Percentiles rank a stretch among this genome's conserved stretches.
Evolutionary conservation across 2,797 vertebrate genomes (phyloP).

Genomic region (Lepus townsendii): DNA sequence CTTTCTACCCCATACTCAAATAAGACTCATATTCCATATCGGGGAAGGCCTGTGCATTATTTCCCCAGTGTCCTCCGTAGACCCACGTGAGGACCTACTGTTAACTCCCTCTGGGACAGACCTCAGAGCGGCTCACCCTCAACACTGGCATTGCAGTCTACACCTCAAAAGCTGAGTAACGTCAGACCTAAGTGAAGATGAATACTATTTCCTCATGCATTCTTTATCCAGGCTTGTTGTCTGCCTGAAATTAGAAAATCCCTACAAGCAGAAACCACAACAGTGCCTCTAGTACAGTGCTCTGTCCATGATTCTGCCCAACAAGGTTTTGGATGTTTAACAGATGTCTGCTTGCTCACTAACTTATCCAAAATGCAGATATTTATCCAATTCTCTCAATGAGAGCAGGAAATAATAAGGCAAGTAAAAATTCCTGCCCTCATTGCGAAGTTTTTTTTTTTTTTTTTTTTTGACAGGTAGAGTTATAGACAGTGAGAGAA

Average conservation of each 20-base stretch:
- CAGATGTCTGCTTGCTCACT: background rate
- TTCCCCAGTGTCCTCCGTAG: background rate
- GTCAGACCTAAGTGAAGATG: background rate
- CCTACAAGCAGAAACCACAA: background rate
- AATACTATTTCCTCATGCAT: background rate
- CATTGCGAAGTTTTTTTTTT: background rate
- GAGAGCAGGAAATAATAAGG: constrained; percentile 28
- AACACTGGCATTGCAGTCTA: background rate
- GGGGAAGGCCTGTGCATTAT: background rate
- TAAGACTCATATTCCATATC: background rate
- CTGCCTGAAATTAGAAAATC: background rate
- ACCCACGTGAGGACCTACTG: background rate
- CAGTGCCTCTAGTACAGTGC: background rate
- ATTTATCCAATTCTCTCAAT: background rate
- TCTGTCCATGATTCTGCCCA: constrained; percentile 16
- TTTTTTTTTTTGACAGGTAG: background rate
- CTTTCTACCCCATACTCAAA: background rate
- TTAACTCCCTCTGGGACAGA: background rate
- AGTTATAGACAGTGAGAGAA: too few species aligned
- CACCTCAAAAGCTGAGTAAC: background rate
- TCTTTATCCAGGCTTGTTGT: background rate
- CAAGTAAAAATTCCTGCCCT: background rate
- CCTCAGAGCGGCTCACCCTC: background rate
- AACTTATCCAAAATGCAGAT: constrained; percentile 16
- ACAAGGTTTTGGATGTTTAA: background rate